Evolutionary conservation across 2,888 invertebrate species (phyloP).

Genomic region (Rhagonycha lutea): DNA sequence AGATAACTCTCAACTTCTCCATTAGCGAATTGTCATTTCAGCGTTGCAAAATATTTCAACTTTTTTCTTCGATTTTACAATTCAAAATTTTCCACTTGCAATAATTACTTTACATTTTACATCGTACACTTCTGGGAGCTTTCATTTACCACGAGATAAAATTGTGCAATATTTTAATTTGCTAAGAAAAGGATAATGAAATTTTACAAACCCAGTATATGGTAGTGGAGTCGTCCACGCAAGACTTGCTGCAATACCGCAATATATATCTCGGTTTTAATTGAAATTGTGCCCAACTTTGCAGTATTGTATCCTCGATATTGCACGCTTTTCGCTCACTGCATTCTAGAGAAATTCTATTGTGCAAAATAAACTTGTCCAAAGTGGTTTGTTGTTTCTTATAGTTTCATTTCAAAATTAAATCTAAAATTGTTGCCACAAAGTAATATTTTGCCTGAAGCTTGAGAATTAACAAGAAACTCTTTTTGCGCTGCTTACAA

Average conservation of each 20-base stretch:
- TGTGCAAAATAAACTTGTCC: conserved; percentile 19
- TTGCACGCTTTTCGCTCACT: conserved; percentile 27
- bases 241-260: conserved; percentile 36
- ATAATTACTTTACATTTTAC: not conserved
- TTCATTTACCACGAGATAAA: not conserved
- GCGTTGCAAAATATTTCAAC: not conserved
- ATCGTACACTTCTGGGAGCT: not conserved
- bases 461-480: not conserved
- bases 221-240: conserved; percentile 19
- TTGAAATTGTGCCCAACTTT: conserved; percentile 37
- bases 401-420: not conserved
- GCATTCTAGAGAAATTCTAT: conserved; percentile 21
- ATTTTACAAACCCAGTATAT: not conserved
- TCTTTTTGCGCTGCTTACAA: not conserved
- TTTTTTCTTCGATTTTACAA: not conserved
- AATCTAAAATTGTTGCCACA: not conserved
- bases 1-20: not conserved
- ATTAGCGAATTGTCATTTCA: not conserved
- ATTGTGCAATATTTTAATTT: conserved; percentile 1
- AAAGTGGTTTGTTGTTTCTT: conserved; percentile 3
- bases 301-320: conserved; percentile 38
- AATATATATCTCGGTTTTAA: conserved; percentile 39
- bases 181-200: not conserved
- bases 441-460: not conserved
- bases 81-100: not conserved